Conservation (phyloP, 2,888 invertebrate genomes). For the Cotesia congregata region DNA sequence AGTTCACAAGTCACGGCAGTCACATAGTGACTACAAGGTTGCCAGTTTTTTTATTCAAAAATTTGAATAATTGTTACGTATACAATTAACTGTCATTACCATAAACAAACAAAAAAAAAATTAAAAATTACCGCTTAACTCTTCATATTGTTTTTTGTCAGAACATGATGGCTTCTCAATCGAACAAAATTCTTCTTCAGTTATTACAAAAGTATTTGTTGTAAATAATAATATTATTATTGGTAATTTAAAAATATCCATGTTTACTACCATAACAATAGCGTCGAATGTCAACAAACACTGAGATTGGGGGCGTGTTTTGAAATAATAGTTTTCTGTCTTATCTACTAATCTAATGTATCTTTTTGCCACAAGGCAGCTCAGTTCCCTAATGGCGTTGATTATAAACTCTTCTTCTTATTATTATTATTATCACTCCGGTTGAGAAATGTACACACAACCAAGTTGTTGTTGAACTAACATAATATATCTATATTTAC, state of each 20-base stretch:
- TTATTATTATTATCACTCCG: too few relatives aligned
- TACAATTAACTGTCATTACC: not conserved
- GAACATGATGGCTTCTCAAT: conserved; percentile 30
- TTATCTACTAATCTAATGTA: too few relatives aligned
- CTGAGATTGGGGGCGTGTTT: not conserved
- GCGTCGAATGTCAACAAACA: not conserved
- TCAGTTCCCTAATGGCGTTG: too few relatives aligned
- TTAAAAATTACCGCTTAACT: conserved; percentile 21
- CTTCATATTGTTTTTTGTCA: conserved; percentile 39
- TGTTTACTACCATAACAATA: not conserved
- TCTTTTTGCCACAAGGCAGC: too few relatives aligned
- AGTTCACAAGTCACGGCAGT: too few relatives aligned
- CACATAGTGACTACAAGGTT: too few relatives aligned
- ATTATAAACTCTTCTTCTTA: too few relatives aligned
- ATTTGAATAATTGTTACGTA: not conserved
- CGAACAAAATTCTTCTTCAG: conserved; percentile 37
- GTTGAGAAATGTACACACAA: too few relatives aligned
- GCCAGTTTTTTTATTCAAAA: not conserved
- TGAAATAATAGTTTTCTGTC: too few relatives aligned
- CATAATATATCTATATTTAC: too few relatives aligned
- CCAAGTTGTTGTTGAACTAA: too few relatives aligned
- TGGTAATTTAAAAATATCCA: not conserved
- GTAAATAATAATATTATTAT: conserved; percentile 7
- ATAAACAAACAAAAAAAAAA: conserved; percentile 6
- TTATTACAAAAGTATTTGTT: not conserved